Evolutionary conservation across 2,888 invertebrate genomes (phyloP).

Genomic region (Agrotis puta): DNA sequence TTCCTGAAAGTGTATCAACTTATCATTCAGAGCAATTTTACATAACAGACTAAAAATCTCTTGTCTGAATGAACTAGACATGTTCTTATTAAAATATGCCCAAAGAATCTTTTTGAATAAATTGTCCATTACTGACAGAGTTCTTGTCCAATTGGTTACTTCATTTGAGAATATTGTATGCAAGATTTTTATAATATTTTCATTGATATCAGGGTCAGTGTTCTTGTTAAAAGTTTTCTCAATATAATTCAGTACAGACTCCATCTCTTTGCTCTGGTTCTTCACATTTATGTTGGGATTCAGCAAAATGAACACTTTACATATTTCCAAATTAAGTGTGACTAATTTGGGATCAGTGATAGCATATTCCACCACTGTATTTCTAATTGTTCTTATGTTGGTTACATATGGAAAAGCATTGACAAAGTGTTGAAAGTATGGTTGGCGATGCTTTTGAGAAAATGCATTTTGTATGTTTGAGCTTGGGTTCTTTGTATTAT

Average conservation of each 20-base stretch:
- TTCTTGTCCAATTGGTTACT: slow-evolving; percentile 82
- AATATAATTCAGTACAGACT: slow-evolving; percentile 86
- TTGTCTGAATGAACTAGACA: slow-evolving; percentile 77
- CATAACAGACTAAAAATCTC: slow-evolving; percentile 85
- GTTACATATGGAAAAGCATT: slow-evolving; percentile 91
- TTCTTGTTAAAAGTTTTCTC: slow-evolving; percentile 85
- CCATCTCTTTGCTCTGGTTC: slow-evolving; percentile 79
- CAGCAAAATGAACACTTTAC: slow-evolving; percentile 87
- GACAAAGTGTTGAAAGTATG: slow-evolving; percentile 91
- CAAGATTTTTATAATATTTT: slow-evolving; percentile 78
- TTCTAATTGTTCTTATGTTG: slow-evolving; percentile 79
- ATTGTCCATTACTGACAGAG: slow-evolving; percentile 75
- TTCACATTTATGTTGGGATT: slow-evolving; percentile 83
- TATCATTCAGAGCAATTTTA: slow-evolving; percentile 85
- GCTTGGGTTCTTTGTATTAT: slow-evolving; percentile 77
- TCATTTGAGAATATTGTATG: slow-evolving; percentile 80
- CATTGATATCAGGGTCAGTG: slow-evolving; percentile 72
- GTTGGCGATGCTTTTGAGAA: slow-evolving; percentile 87
- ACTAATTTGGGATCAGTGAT: slow-evolving; percentile 84
- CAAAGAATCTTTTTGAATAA: slow-evolving; percentile 83
- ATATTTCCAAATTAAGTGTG: slow-evolving; percentile 82
- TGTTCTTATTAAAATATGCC: slow-evolving; percentile 79
- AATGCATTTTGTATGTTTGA: slow-evolving; percentile 88
- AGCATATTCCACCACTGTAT: slow-evolving; percentile 72
- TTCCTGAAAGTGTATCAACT: slow-evolving; percentile 80